phyloP scores from a whole-genome alignment of 1,140 invertebrate genomes.

The Apis dorsata region DNA sequence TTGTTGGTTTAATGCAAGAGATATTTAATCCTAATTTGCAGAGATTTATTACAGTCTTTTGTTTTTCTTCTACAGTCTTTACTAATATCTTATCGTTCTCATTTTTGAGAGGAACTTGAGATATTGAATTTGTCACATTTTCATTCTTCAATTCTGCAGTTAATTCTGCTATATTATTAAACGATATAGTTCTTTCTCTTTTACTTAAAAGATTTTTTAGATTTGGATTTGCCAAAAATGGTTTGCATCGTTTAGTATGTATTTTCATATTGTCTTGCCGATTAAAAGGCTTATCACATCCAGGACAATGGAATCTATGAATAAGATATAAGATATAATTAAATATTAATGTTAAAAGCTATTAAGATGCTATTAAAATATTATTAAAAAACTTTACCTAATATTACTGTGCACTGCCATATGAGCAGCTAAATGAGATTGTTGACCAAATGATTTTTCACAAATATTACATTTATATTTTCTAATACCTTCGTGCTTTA shows the following conservation, averaged over 20 bases:
- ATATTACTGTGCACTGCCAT: constrained; percentile 69
- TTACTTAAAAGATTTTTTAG: constrained; percentile 49
- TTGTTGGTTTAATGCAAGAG: neutral
- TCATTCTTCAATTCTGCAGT: constrained; percentile 6
- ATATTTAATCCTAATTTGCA: constrained; percentile 31
- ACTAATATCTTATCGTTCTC: neutral
- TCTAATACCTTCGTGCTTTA: constrained; percentile 72
- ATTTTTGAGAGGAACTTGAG: neutral
- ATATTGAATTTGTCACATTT: neutral
- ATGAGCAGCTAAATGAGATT: constrained; percentile 72
- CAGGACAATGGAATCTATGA: constrained; percentile 67
- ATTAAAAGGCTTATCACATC: constrained; percentile 68
- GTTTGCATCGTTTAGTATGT: constrained; percentile 66
- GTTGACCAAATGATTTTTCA: constrained; percentile 67
- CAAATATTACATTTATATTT: constrained; percentile 70
- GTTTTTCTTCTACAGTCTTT: neutral
- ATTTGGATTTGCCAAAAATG: constrained; percentile 62
- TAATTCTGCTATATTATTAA: constrained; percentile 25
- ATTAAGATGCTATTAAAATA: neutral
- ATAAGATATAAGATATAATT: constrained; percentile 14
- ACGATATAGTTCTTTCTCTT: constrained; percentile 38
- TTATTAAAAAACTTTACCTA: constrained; percentile 50
- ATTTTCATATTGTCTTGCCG: constrained; percentile 73
- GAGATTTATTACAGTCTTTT: constrained; percentile 15
- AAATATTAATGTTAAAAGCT: neutral